Evolutionary conservation across 2,888 invertebrate species (phyloP).

Genomic region (Hemistola chrysoprasaria): DNA sequence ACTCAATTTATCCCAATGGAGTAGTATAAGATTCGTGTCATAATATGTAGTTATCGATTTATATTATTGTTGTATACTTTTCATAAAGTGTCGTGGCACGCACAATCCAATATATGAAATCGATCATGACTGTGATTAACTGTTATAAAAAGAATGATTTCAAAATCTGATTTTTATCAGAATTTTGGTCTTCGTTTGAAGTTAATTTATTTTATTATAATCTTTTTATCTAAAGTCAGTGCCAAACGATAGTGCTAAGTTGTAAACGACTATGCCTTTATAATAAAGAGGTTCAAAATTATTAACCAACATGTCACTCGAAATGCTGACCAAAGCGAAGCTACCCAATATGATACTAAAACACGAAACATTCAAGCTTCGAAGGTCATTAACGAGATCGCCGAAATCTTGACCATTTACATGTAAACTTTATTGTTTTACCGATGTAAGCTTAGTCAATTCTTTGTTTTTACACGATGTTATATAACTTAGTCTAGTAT

Average conservation of each 20-base stretch:
- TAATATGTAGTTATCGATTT: slow-evolving; percentile 69
- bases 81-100: slow-evolving; percentile 71
- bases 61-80: slow-evolving; percentile 56
- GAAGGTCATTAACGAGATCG: slow-evolving; percentile 68
- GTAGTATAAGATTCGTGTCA: slow-evolving; percentile 80
- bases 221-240: slow-evolving; percentile 61
- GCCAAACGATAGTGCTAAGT: slow-evolving; percentile 80
- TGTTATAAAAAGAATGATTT: slow-evolving; percentile 63
- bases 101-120: slow-evolving; percentile 62
- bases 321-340: slow-evolving; percentile 69
- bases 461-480: slow-evolving; percentile 77
- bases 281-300: slow-evolving; percentile 67
- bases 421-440: slow-evolving; percentile 76
- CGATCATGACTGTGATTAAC: slow-evolving; percentile 78
- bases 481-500: slow-evolving; percentile 61
- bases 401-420: slow-evolving; percentile 81
- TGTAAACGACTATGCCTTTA: slow-evolving; percentile 72
- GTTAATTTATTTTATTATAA: slow-evolving; percentile 61
- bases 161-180: slow-evolving; percentile 55
- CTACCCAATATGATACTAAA: slow-evolving; percentile 31
- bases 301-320: slow-evolving; percentile 51
- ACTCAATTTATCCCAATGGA: slow-evolving; percentile 78
- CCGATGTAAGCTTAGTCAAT: slow-evolving; percentile 81
- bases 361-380: slow-evolving; percentile 51
- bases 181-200: slow-evolving; percentile 59